Evolutionary conservation across 2,113 vertebrate species (phyloP).

Genomic region (Isurus oxyrinchus): DNA sequence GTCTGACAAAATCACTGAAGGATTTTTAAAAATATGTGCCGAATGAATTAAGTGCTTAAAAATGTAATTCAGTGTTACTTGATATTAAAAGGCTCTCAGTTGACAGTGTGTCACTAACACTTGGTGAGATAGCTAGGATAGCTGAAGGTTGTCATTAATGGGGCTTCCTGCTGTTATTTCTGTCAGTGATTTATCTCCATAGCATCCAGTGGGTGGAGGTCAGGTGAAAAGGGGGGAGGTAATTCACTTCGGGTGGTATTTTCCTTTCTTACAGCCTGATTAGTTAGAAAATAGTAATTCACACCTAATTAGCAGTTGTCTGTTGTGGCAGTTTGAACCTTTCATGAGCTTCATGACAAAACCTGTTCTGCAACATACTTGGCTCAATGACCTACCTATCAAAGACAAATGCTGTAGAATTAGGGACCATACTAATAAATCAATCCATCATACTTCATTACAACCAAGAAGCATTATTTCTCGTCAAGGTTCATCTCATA

Average conservation of each 20-base stretch:
- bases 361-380: constrained; percentile 41
- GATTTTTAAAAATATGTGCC: background rate
- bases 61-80: constrained; percentile 15
- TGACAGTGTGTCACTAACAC: constrained; percentile 40
- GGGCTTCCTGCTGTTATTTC: constrained; percentile 50
- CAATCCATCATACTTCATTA: background rate
- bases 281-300: constrained; percentile 44
- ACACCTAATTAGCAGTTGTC: constrained; percentile 46
- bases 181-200: constrained; percentile 54
- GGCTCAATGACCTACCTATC: constrained; percentile 40
- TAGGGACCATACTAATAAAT: background rate
- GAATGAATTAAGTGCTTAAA: background rate
- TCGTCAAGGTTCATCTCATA: background rate
- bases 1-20: background rate
- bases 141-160: constrained; percentile 52
- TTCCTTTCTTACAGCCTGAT: background rate
- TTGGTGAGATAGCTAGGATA: constrained; percentile 42
- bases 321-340: constrained; percentile 39
- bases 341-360: constrained; percentile 44
- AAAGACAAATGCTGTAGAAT: constrained; percentile 41
- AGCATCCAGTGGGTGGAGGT: constrained; percentile 46
- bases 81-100: constrained; percentile 29
- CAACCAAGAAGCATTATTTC: background rate
- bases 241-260: constrained; percentile 48
- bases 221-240: constrained; percentile 47